Percentiles rank a stretch among this genome's conserved stretches.
Evolutionary conservation across 2,888 invertebrate species (phyloP).

Genomic region (Hirtodrosophila duncani): DNA sequence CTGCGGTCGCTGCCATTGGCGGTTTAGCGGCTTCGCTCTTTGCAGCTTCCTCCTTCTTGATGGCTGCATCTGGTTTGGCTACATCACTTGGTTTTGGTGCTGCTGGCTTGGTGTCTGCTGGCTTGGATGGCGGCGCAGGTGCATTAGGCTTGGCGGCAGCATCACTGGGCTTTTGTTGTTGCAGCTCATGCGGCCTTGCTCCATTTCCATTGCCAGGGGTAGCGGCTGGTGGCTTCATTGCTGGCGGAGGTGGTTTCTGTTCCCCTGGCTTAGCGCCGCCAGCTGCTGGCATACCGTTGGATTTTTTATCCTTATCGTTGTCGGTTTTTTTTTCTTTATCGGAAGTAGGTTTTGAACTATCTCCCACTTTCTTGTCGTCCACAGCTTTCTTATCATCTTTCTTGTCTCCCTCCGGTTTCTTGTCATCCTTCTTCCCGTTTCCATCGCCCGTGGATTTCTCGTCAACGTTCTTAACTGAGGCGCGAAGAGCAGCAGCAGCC

Average conservation of each 20-base stretch:
- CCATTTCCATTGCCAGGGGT: conserved; percentile 11
- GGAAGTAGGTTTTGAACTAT: too few species aligned
- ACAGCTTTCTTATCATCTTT: conserved; percentile 37
- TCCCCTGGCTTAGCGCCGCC: conserved; percentile 42
- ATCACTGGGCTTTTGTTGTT: conserved; percentile 39
- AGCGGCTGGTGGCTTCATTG: conserved; percentile 23
- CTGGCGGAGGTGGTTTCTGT: conserved; percentile 40
- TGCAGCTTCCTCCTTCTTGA: conserved; percentile 68
- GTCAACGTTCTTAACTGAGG: conserved; percentile 51
- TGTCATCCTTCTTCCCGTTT: conserved; percentile 14
- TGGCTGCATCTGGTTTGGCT: conserved; percentile 69
- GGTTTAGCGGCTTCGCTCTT: conserved; percentile 65
- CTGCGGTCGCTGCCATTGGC: conserved; percentile 74
- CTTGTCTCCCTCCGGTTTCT: conserved; percentile 34
- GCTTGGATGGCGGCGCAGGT: conserved; percentile 69
- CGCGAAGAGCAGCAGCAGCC: conserved; percentile 49
- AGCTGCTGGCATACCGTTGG: conserved; percentile 14
- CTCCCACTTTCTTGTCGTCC: conserved; percentile 45
- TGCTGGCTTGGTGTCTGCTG: conserved; percentile 65
- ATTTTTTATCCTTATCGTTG: conserved; percentile 22
- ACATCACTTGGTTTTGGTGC: conserved; percentile 68
- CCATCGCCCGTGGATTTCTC: conserved; percentile 25
- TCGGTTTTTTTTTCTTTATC: conserved; percentile 23
- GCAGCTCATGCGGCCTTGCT: conserved; percentile 44
- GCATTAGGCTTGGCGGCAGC: conserved; percentile 55